phyloP scores from a whole-genome alignment of 53 echinoderm and acorn worm genomes.

The Zoroaster sp. region DNA sequence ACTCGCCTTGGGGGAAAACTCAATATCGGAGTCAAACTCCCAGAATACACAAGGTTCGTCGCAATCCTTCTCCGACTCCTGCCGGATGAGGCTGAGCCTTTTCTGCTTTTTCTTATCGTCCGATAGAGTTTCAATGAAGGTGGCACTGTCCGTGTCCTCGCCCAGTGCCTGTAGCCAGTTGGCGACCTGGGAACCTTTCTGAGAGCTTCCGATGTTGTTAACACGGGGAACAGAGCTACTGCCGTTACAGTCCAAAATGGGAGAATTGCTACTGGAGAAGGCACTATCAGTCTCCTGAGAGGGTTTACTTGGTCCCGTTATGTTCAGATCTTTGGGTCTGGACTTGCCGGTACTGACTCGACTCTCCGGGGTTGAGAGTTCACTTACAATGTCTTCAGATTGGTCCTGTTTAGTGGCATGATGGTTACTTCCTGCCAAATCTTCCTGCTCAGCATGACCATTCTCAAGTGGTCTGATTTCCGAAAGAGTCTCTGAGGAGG shows the following conservation, averaged over 20 bases:
- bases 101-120: conserved; percentile 27
- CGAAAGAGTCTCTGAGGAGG: not conserved
- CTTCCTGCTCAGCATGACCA: not conserved
- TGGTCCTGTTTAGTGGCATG: not conserved
- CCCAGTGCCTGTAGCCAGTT: conserved; percentile 65
- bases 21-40: conserved; percentile 93
- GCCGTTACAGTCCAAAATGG: conserved; percentile 27
- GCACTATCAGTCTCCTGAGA: conserved; percentile 64
- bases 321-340: conserved; percentile 50
- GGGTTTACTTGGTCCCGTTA: conserved; percentile 22
- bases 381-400: not conserved
- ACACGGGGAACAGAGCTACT: not conserved
- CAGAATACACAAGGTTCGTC: conserved; percentile 93
- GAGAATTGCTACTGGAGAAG: conserved; percentile 64
- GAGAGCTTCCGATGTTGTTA: conserved; percentile 8
- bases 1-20: conserved; percentile 32
- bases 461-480: not conserved
- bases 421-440: not conserved
- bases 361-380: not conserved
- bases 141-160: conserved; percentile 50
- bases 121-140: conserved; percentile 26
- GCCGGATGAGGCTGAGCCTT: conserved; percentile 54
- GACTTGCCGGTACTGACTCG: not conserved
- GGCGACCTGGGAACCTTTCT: conserved; percentile 59
- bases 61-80: conserved; percentile 65